phyloP scores from a whole-genome alignment of 2,797 vertebrate species.

The Myripristis jacobus region DNA sequence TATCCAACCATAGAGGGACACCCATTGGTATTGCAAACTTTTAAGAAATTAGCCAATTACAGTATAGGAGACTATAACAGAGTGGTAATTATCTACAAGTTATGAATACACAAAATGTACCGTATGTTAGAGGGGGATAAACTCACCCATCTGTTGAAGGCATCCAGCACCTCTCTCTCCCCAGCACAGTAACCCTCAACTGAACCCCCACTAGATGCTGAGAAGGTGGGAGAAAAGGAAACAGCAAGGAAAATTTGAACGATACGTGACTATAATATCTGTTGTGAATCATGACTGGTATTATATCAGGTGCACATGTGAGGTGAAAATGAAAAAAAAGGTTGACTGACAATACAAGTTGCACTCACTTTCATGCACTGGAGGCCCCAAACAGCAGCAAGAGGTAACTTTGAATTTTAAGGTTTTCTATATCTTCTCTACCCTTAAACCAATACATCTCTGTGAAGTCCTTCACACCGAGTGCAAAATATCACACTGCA shows the following conservation, averaged over 20 bases:
- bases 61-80: background rate
- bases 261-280: background rate
- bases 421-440: no score
- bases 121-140: slow-evolving; percentile 9
- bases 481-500: no score
- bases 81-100: background rate
- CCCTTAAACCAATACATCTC: no score
- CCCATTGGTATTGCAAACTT: background rate
- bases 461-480: no score
- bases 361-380: no score
- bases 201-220: slow-evolving; percentile 76
- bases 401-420: no score
- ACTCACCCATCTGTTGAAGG: slow-evolving; percentile 95
- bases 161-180: slow-evolving; percentile 87
- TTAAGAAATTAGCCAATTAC: background rate
- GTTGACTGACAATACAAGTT: no score
- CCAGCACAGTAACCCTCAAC: slow-evolving; percentile 73
- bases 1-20: background rate
- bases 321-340: background rate
- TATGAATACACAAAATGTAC: background rate
- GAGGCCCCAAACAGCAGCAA: no score
- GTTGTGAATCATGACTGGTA: background rate
- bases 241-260: background rate
- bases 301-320: background rate
- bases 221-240: slow-evolving; percentile 1